Conservation (phyloP, 2,113 vertebrate genomes). For the Notothenia rossii region DNA sequence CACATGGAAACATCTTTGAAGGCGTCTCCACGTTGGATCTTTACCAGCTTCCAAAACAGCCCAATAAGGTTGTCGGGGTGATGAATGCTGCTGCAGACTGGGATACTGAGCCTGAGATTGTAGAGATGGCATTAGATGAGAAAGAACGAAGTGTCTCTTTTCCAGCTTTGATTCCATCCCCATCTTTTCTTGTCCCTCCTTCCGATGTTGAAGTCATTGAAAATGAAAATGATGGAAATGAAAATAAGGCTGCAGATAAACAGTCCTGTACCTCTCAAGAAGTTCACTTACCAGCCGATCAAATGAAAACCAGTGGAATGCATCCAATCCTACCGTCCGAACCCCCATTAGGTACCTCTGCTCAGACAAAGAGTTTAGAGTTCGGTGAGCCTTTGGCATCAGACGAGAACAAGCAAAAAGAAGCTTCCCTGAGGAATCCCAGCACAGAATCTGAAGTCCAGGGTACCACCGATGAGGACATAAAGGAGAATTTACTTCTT, state of each 20-base stretch:
- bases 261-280: neutral
- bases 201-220: slow-evolving; percentile 51
- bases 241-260: slow-evolving; percentile 28
- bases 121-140: slow-evolving; percentile 71
- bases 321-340: slow-evolving; percentile 9
- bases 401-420: slow-evolving; percentile 22
- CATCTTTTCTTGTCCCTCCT: slow-evolving; percentile 73
- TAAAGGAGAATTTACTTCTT: slow-evolving; percentile 78
- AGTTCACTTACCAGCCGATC: slow-evolving; percentile 12
- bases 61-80: slow-evolving; percentile 32
- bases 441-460: slow-evolving; percentile 45
- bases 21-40: slow-evolving; percentile 65
- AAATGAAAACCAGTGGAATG: slow-evolving; percentile 2
- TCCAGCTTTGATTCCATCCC: slow-evolving; percentile 82
- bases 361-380: slow-evolving; percentile 32
- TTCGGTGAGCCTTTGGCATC: slow-evolving; percentile 10
- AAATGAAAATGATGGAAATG: slow-evolving; percentile 43
- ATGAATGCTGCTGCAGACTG: slow-evolving; percentile 78
- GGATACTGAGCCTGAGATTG: slow-evolving; percentile 81
- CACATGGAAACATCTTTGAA: slow-evolving; percentile 77
- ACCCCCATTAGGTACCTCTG: neutral
- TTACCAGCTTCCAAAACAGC: slow-evolving; percentile 58
- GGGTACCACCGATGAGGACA: slow-evolving; percentile 64
- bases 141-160: slow-evolving; percentile 78
- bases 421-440: slow-evolving; percentile 2